phyloP scores from a whole-genome alignment of 2,888 invertebrate species.

The Scaptomyza cyrtandrae region DNA sequence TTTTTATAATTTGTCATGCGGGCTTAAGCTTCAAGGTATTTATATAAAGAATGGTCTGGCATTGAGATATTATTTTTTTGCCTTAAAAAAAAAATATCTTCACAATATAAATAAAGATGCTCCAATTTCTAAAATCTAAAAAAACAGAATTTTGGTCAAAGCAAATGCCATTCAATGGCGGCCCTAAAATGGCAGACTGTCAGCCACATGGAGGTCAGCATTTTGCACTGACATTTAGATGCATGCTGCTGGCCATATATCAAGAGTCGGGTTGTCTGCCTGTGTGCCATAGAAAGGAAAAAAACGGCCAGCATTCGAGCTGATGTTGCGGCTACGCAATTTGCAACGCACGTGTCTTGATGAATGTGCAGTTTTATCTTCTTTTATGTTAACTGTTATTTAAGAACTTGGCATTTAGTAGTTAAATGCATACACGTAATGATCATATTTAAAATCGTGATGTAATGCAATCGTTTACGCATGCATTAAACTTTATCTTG shows the following conservation, averaged over 20 bases:
- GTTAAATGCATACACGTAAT: slow-evolving; percentile 55
- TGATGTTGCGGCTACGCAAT: slow-evolving; percentile 59
- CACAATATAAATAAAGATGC: slow-evolving; percentile 38
- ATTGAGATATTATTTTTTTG: slow-evolving; percentile 31
- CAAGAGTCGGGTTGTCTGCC: slow-evolving; percentile 9
- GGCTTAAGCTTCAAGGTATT: slow-evolving; percentile 14
- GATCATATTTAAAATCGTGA: slow-evolving; percentile 67
- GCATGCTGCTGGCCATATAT: slow-evolving; percentile 49
- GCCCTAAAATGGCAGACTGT: slow-evolving; percentile 73
- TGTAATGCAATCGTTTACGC: slow-evolving; percentile 65
- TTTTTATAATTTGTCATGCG: slow-evolving; percentile 30
- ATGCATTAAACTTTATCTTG: slow-evolving; percentile 26
- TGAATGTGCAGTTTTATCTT: slow-evolving; percentile 51
- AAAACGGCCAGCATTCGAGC: slow-evolving; percentile 26
- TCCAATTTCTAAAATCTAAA: slow-evolving; percentile 33
- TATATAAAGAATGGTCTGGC: slow-evolving; percentile 20
- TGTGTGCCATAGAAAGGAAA: slow-evolving; percentile 6
- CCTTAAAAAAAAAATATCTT: slow-evolving; percentile 1
- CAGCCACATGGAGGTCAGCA: slow-evolving; percentile 70
- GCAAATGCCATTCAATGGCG: slow-evolving; percentile 62
- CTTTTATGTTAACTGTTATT: slow-evolving; percentile 40
- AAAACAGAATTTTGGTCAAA: slow-evolving; percentile 30
- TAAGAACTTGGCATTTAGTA: slow-evolving; percentile 70
- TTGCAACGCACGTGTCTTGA: slow-evolving; percentile 74
- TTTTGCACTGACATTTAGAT: slow-evolving; percentile 67